Evolutionary conservation across 92 coral and sea anemone species (phyloP), one percentile per base, ranked within the genome.

Genomic region (Actinostola sp.): DNA sequence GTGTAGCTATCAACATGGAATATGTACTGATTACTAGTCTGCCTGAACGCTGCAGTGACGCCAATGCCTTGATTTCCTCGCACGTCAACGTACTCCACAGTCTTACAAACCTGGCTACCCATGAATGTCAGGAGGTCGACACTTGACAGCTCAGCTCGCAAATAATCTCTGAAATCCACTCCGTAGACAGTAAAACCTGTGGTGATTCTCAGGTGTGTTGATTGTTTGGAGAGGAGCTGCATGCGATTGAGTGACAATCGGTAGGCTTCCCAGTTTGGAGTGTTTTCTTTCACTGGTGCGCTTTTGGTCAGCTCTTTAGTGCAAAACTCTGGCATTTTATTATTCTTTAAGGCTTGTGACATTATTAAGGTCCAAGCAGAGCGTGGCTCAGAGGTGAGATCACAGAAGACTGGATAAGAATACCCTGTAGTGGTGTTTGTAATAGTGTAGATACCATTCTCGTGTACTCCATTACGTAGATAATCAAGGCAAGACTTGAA

Each of bases 301-400:
- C 78, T 70, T 1, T 20, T 46, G 32, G 32, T 13, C 0, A 82
- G 56, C 2, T 78, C 72, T 7, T 19, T 43, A 15, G 25, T 24
- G 34, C 59, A 65, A 24, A 78, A 66, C 29, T 59, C 46, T 8
- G 45, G 15, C 36, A 83, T 61, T 27, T 14, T 32, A 31, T 52
- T 57, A 49, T 68, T 78, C 44, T 73, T 66, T 15, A 49, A 53
- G 12, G 78, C 76, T 13, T 83, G 72, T 2, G 92, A 88, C 89
- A 83, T 66, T 0, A 78, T 77, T 15, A 88, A 75, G 3, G 89
- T 83, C 92, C 92, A 88, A 56, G 85, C 89, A 25, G 78, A 66
- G 19, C 88, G 82, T 28, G 83, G 71, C 61, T 87, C 86, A 0
- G 83, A 82, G 42, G 60, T 50, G 56, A 88, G 57, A 52, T 88